Conservation (phyloP, 2,113 vertebrate genomes). For the Apus apus region DNA sequence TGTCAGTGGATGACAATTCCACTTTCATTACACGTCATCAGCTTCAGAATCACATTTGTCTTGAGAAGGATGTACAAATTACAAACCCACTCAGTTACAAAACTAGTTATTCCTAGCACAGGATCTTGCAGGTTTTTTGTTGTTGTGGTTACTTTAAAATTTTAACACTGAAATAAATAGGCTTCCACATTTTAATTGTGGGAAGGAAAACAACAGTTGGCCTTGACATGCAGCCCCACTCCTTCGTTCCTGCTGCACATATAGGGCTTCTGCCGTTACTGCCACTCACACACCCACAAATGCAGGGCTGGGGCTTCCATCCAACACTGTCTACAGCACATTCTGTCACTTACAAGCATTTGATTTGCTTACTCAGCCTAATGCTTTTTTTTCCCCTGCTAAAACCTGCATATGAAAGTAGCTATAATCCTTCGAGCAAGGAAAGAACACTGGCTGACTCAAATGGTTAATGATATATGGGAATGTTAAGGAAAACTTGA, state of each 20-base stretch:
- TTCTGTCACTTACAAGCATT: neutral
- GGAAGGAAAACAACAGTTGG: neutral
- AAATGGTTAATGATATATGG: neutral
- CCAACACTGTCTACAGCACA: rapidly evolving
- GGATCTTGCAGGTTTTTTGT: neutral
- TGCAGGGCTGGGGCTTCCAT: neutral
- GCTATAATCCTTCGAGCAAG: neutral
- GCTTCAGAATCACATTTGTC: neutral
- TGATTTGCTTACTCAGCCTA: neutral
- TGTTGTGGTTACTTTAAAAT: neutral
- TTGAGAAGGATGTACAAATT: neutral
- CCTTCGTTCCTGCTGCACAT: neutral
- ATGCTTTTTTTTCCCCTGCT: neutral
- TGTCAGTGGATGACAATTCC: neutral
- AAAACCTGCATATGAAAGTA: neutral
- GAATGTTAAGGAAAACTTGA: neutral
- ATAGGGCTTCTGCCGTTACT: neutral
- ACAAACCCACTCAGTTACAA: constrained; percentile 6
- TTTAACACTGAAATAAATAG: neutral
- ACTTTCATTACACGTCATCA: neutral
- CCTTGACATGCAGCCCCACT: neutral
- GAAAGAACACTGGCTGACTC: neutral
- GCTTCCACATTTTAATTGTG: neutral
- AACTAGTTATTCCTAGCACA: neutral
- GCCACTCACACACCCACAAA: neutral